These are phyloP conservation scores for Anguilla japonica DNA, from an alignment of 2,113 vertebrate genomes.

Conservation along the genomic window DNA sequence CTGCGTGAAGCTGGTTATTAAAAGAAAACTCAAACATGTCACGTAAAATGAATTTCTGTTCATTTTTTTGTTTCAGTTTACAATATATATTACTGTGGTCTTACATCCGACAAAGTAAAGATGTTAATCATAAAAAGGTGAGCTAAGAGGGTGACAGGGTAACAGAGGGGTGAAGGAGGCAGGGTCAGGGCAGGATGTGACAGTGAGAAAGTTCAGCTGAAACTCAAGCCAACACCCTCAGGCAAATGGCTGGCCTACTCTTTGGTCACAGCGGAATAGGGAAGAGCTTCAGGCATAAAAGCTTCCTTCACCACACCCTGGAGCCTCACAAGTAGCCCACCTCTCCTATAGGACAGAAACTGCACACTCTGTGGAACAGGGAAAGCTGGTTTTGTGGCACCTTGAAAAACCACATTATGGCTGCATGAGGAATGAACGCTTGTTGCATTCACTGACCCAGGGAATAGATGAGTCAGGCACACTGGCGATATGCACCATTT, in stretches of 20 bases:
- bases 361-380: slow-evolving; percentile 31
- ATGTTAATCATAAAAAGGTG: background rate
- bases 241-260: background rate
- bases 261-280: background rate
- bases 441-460: background rate
- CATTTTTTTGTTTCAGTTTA: too few relatives aligned
- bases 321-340: background rate
- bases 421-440: background rate
- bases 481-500: background rate
- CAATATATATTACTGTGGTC: background rate
- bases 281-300: background rate
- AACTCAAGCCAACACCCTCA: background rate
- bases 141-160: background rate
- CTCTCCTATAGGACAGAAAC: background rate
- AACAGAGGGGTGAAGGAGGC: background rate
- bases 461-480: background rate
- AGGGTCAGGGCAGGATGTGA: background rate
- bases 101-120: too few relatives aligned
- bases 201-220: background rate
- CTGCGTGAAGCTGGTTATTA: too few relatives aligned
- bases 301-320: background rate
- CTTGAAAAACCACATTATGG: slow-evolving; percentile 42
- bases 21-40: too few relatives aligned
- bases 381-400: slow-evolving; percentile 51
- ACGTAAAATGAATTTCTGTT: too few relatives aligned